Evolutionary conservation across 1,140 invertebrate genomes (phyloP).

Genomic region (Drosophila leontia): DNA sequence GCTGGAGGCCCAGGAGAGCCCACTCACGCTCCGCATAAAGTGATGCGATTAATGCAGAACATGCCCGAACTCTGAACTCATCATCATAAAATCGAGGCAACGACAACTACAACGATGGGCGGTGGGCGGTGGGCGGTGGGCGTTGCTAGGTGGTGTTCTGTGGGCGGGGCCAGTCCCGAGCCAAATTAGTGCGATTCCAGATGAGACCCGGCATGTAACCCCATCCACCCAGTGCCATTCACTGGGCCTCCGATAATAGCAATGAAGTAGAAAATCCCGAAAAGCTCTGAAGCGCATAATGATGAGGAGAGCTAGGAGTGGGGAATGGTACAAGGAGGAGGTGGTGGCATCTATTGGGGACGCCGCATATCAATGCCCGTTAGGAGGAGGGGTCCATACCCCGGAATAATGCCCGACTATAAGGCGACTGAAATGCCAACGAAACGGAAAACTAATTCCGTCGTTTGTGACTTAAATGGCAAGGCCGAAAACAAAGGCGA

Average conservation of each 20-base stretch:
- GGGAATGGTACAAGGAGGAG: slow-evolving; percentile 8
- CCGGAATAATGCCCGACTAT: slow-evolving; percentile 58
- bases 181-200: slow-evolving; percentile 76
- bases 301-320: slow-evolving; percentile 41
- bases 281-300: slow-evolving; percentile 70
- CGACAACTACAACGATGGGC: slow-evolving; percentile 48
- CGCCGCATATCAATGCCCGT: slow-evolving; percentile 22
- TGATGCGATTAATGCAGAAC: slow-evolving; percentile 74
- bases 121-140: slow-evolving; percentile 4
- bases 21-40: slow-evolving; percentile 33
- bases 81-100: slow-evolving; percentile 78
- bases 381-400: slow-evolving; percentile 29
- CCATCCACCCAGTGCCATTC: slow-evolving; percentile 54
- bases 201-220: slow-evolving; percentile 57
- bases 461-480: slow-evolving; percentile 75
- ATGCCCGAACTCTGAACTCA: slow-evolving; percentile 79
- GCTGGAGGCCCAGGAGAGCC: slow-evolving; percentile 17
- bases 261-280: slow-evolving; percentile 81
- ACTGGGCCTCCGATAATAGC: slow-evolving; percentile 66
- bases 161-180: slow-evolving; percentile 37
- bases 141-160: background rate
- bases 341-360: slow-evolving; percentile 10
- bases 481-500: slow-evolving; percentile 36
- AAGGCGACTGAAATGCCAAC: slow-evolving; percentile 68
- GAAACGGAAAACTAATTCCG: slow-evolving; percentile 81